These are phyloP conservation scores for Xestia c-nigrum DNA, from an alignment of 2,888 invertebrate genomes.

Conservation along the genomic window DNA sequence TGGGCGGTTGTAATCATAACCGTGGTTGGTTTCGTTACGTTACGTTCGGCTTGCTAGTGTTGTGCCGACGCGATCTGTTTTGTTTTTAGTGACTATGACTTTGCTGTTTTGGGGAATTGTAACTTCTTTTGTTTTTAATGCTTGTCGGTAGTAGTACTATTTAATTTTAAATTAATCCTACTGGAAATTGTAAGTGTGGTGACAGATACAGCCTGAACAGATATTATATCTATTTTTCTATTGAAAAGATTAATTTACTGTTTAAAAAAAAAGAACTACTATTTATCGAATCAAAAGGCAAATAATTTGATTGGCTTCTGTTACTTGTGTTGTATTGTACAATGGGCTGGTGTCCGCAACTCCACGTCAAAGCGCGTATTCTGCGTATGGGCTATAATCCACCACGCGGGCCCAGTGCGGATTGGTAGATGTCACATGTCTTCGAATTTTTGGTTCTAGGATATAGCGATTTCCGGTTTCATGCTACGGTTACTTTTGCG, in stretches of 20 bases:
- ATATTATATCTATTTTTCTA: too few species aligned
- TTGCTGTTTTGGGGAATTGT: slow-evolving; percentile 6
- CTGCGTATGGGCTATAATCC: too few species aligned
- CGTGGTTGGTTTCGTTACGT: slow-evolving; percentile 80
- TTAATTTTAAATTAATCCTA: not conserved
- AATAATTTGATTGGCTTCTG: not conserved
- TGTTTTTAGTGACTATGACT: slow-evolving; percentile 44
- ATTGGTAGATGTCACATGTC: too few species aligned
- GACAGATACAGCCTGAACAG: too few species aligned
- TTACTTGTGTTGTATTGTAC: not conserved
- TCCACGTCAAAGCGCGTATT: too few species aligned
- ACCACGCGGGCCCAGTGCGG: too few species aligned
- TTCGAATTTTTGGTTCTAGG: too few species aligned
- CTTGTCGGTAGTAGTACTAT: not conserved
- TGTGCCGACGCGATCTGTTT: slow-evolving; percentile 44
- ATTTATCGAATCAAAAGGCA: not conserved
- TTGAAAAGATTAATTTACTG: too few species aligned
- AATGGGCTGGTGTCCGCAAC: too few species aligned
- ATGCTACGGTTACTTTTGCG: not conserved
- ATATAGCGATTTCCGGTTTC: too few species aligned
- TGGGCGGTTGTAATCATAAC: slow-evolving; percentile 85
- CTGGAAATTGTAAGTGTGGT: too few species aligned
- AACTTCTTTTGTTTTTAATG: slow-evolving; percentile 11
- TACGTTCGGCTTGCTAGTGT: slow-evolving; percentile 49
- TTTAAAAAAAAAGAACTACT: too few species aligned